Evolutionary conservation across 2,113 vertebrate genomes (phyloP).

Genomic region (Spizaetus ornatus): DNA sequence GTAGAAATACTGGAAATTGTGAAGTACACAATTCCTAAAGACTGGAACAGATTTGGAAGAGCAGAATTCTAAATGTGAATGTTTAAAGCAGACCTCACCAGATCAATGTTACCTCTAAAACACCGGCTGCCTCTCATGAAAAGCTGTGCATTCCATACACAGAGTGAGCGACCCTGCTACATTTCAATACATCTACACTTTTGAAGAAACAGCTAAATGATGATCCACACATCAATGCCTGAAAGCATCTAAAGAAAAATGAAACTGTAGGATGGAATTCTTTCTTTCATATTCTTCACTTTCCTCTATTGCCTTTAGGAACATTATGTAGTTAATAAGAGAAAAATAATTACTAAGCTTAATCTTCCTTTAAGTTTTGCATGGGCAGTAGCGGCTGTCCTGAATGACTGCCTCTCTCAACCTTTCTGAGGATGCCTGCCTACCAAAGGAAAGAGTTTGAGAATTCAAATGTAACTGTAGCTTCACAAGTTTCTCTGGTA

Average conservation of each 20-base stretch:
- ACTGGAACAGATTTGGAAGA: background rate
- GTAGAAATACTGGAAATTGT: background rate
- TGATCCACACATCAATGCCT: background rate
- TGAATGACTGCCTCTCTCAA: background rate
- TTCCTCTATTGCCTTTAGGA: background rate
- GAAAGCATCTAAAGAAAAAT: background rate
- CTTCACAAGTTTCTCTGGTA: background rate
- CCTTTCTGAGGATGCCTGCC: background rate
- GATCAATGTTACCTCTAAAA: background rate
- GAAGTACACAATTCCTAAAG: background rate
- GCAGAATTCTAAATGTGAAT: background rate
- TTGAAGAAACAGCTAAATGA: background rate
- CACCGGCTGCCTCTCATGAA: background rate
- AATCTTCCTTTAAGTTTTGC: background rate
- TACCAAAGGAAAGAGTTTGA: background rate
- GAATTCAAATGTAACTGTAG: background rate
- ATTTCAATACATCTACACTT: background rate
- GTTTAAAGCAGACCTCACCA: background rate
- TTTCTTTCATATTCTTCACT: background rate
- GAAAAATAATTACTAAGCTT: background rate
- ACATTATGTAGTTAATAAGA: background rate
- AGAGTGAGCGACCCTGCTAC: background rate
- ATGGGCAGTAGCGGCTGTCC: accelerated
- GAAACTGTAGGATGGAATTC: background rate
- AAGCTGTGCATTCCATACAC: background rate